Conservation (phyloP, 64 coral and sea anemone genomes). For the Porites lutea region DNA sequence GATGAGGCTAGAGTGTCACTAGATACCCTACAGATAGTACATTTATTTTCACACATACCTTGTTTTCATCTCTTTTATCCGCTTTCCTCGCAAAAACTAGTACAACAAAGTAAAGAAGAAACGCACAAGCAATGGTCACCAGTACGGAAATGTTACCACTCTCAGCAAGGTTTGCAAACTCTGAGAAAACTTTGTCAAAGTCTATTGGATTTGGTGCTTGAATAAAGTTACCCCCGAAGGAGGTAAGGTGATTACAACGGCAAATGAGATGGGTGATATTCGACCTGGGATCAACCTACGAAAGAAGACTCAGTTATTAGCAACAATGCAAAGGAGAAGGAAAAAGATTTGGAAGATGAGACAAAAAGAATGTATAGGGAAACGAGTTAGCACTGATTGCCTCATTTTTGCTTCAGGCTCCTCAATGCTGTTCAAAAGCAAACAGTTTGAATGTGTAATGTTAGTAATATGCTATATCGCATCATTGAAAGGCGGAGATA, state of each 20-base stretch:
- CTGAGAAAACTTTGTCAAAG: slow-evolving; percentile 40
- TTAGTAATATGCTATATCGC: too few species aligned
- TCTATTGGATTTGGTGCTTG: slow-evolving; percentile 37
- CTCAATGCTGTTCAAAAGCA: too few species aligned
- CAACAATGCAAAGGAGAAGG: too few species aligned
- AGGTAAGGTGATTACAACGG: slow-evolving; percentile 56
- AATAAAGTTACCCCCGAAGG: slow-evolving; percentile 37
- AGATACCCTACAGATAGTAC: too few species aligned
- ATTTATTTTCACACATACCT: not conserved
- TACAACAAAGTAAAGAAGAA: slow-evolving; percentile 26
- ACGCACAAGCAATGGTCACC: slow-evolving; percentile 14
- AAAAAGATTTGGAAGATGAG: too few species aligned
- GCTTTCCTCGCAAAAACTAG: slow-evolving; percentile 28
- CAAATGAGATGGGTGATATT: not conserved
- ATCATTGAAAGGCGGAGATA: too few species aligned
- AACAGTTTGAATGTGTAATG: too few species aligned
- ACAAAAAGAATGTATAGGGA: too few species aligned
- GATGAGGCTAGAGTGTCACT: too few species aligned
- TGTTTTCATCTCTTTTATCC: slow-evolving; percentile 22
- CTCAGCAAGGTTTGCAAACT: slow-evolving; percentile 32
- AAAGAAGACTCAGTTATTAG: not conserved
- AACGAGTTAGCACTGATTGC: too few species aligned
- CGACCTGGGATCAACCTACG: slow-evolving; percentile 23
- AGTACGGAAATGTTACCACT: slow-evolving; percentile 44
- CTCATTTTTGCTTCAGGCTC: too few species aligned